Conservation (phyloP, 1,140 invertebrate genomes). For the Eumaeus atala region DNA sequence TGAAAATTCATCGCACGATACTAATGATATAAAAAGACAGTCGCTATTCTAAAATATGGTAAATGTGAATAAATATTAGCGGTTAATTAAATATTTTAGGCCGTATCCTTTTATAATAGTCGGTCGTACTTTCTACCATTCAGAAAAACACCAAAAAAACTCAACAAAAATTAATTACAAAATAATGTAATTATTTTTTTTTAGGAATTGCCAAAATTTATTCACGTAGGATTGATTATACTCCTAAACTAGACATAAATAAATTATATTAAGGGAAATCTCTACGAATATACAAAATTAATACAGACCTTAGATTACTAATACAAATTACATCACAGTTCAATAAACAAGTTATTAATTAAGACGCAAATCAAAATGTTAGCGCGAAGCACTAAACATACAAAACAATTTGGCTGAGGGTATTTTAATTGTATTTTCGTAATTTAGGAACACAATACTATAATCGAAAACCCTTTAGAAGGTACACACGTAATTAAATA, state of each 20-base stretch:
- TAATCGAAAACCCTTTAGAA: conserved; percentile 50
- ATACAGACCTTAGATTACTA: conserved; percentile 69
- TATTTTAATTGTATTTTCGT: conserved; percentile 42
- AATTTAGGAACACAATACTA: conserved; percentile 66
- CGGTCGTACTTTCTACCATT: conserved; percentile 4
- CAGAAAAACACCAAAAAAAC: conserved; percentile 6
- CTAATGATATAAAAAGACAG: conserved; percentile 14
- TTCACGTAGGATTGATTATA: conserved; percentile 45
- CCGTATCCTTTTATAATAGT: conserved; percentile 13
- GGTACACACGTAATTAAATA: conserved; percentile 31
- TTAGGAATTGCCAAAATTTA: conserved; percentile 35
- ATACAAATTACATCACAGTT: conserved; percentile 74
- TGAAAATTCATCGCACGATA: neutral
- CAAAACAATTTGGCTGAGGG: conserved; percentile 62
- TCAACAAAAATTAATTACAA: conserved; percentile 16
- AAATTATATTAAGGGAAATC: conserved; percentile 68
- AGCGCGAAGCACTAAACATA: conserved; percentile 21
- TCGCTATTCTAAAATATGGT: conserved; percentile 28
- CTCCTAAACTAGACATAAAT: conserved; percentile 58
- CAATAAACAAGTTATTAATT: conserved; percentile 68
- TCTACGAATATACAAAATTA: conserved; percentile 73
- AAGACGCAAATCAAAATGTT: conserved; percentile 20
- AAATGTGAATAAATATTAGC: conserved; percentile 39
- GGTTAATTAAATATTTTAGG: conserved; percentile 19
- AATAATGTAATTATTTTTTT: conserved; percentile 12